phyloP scores from a whole-genome alignment of 2,797 vertebrate species.

The Xenops minutus region DNA sequence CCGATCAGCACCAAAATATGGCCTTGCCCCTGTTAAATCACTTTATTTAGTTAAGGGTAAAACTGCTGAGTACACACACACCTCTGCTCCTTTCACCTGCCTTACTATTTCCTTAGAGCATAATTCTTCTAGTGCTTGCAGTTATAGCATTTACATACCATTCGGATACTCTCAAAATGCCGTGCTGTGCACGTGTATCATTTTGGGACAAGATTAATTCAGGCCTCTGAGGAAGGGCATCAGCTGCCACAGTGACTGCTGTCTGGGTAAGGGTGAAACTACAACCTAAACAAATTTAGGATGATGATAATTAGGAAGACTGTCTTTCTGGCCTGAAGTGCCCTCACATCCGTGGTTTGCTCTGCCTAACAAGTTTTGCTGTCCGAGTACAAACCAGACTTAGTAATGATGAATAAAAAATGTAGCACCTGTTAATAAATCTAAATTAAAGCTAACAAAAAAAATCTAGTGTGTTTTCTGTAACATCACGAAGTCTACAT shows the following conservation, averaged over 20 bases:
- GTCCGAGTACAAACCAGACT: background rate
- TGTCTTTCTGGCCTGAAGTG: background rate
- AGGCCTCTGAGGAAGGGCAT: background rate
- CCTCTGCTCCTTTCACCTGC: background rate
- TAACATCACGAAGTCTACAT: background rate
- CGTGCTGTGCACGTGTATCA: fast-evolving
- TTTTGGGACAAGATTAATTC: background rate
- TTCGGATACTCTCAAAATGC: background rate
- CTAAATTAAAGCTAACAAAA: background rate
- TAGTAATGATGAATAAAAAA: background rate
- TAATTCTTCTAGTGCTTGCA: background rate
- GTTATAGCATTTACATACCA: background rate
- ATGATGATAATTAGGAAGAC: background rate
- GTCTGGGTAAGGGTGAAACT: background rate
- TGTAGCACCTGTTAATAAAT: background rate
- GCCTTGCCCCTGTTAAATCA: background rate
- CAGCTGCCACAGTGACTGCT: background rate
- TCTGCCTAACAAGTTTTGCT: background rate
- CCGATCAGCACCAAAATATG: fast-evolving
- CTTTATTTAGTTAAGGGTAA: background rate
- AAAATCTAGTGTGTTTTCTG: fast-evolving
- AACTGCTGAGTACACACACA: background rate
- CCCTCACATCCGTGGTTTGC: fast-evolving
- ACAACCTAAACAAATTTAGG: background rate
- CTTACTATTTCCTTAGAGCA: fast-evolving